Evolutionary conservation across 2,113 vertebrate genomes (phyloP).

Genomic region (Pterophyllum scalare): DNA sequence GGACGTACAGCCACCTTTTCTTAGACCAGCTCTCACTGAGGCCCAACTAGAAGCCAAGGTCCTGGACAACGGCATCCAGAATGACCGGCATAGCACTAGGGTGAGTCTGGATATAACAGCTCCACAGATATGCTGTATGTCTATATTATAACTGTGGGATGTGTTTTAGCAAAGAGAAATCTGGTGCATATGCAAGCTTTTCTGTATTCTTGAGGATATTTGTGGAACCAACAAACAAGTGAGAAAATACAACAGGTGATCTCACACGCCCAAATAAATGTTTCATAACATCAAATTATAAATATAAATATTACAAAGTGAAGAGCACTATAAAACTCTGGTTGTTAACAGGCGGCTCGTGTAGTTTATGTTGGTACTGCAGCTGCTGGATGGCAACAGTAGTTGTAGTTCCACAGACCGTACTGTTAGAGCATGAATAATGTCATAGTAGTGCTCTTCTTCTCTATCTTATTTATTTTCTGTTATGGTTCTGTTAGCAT

Average conservation of each 20-base stretch:
- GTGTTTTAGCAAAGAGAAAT: neutral
- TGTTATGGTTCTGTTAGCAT: neutral
- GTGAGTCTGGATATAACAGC: slow-evolving; percentile 70
- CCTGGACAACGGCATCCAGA: slow-evolving; percentile 95
- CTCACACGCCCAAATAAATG: neutral
- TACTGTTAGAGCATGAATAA: neutral
- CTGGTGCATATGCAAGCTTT: neutral
- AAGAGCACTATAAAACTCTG: neutral
- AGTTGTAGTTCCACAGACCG: neutral
- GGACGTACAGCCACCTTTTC: slow-evolving; percentile 91
- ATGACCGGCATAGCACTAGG: slow-evolving; percentile 89
- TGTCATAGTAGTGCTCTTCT: neutral
- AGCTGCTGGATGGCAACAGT: neutral
- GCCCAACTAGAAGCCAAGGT: slow-evolving; percentile 88
- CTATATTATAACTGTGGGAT: neutral
- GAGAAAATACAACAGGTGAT: neutral
- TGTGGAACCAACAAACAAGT: neutral
- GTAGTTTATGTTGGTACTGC: neutral
- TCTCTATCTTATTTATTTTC: neutral
- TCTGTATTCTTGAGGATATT: neutral
- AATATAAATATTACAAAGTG: neutral
- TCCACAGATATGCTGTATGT: neutral
- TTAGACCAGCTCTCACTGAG: slow-evolving; percentile 86
- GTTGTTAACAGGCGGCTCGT: neutral
- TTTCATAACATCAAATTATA: neutral